These are phyloP conservation scores for Sigmodon hispidus DNA, from an alignment of 2,113 vertebrate species.

Conservation along the genomic window DNA sequence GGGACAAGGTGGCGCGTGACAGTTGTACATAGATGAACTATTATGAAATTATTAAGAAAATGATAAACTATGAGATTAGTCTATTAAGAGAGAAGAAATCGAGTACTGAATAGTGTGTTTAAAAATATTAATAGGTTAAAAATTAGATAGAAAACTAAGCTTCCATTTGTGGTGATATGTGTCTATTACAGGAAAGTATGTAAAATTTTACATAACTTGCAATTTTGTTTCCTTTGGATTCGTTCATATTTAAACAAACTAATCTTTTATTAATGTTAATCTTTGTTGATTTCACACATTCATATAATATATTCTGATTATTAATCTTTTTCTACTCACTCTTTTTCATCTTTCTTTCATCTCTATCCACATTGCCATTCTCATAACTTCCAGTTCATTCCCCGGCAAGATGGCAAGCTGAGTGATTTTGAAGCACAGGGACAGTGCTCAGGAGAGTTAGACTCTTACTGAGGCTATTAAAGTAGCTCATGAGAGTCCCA, in stretches of 20 bases:
- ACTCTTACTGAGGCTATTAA: not conserved
- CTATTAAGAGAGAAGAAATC: not conserved
- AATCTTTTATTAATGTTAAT: not conserved
- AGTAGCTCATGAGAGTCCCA: not conserved
- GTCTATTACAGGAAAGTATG: not conserved
- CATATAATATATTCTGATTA: not conserved
- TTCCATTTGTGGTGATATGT: too few species aligned
- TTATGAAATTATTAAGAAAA: not conserved
- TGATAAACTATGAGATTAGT: not conserved
- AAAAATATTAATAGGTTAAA: not conserved
- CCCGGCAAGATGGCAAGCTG: not conserved
- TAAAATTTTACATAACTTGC: not conserved
- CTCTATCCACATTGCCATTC: not conserved
- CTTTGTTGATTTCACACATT: not conserved
- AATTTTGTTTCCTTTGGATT: not conserved
- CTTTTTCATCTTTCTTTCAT: not conserved
- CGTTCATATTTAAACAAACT: not conserved
- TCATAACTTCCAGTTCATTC: not conserved
- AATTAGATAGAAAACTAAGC: not conserved
- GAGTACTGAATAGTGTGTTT: fast-evolving
- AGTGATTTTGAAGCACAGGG: too few species aligned
- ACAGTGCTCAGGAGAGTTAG: not conserved
- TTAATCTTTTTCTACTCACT: not conserved
- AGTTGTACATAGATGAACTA: not conserved
- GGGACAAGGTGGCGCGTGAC: too few species aligned